A percentile compares a stretch with the other conserved stretches of the same genome.
Conservation (phyloP, 2,888 invertebrate genomes). For the Dioctria linearis region DNA sequence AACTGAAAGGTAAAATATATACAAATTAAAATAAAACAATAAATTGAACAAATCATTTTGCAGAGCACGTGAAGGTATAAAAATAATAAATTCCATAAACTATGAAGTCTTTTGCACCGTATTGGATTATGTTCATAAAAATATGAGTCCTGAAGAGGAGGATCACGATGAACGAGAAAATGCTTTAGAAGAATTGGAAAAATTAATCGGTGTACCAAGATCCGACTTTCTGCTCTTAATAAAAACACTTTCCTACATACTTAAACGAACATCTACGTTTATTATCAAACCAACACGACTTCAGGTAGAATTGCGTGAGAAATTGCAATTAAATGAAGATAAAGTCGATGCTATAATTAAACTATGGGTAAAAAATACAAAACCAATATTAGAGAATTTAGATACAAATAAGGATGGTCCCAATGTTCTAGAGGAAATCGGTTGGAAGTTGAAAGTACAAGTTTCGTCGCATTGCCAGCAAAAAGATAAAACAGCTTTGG, state of each 20-base stretch:
- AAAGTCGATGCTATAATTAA: constrained; percentile 74
- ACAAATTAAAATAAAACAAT: background rate
- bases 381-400: constrained; percentile 73
- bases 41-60: constrained; percentile 8
- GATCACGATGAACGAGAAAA: constrained; percentile 66
- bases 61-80: constrained; percentile 70
- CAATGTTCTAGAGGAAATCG: constrained; percentile 72
- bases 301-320: constrained; percentile 72
- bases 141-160: constrained; percentile 66
- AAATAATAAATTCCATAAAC: constrained; percentile 69
- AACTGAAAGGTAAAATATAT: constrained; percentile 63
- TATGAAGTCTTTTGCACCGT: constrained; percentile 69
- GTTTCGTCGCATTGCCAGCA: constrained; percentile 71
- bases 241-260: constrained; percentile 71
- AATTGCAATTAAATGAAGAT: constrained; percentile 71
- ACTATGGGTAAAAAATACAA: constrained; percentile 73
- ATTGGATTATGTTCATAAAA: constrained; percentile 69
- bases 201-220: constrained; percentile 67
- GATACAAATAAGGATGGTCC: constrained; percentile 67
- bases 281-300: constrained; percentile 74
- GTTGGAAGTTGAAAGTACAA: constrained; percentile 75
- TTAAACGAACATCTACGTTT: constrained; percentile 72
- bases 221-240: constrained; percentile 68
- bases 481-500: constrained; percentile 71
- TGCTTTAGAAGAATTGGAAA: constrained; percentile 68